A percentile compares a stretch with the other conserved stretches of the same genome.
Conservation (phyloP, 2,113 vertebrate genomes). For the Balaenoptera acutorostrata region DNA sequence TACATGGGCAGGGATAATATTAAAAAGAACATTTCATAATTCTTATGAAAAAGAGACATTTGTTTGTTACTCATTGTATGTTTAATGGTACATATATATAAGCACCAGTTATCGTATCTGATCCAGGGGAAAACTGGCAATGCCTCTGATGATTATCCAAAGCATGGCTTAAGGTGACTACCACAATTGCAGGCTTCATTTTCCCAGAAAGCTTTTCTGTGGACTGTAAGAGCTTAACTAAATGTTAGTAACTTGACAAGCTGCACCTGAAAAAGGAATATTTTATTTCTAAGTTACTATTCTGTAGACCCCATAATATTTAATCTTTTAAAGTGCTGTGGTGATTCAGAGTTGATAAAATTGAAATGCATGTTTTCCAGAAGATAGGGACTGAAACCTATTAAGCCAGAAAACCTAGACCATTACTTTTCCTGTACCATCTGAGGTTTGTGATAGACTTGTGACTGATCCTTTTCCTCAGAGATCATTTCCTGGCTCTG, state of each 20-base stretch:
- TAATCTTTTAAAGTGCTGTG: constrained; percentile 60
- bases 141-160: constrained; percentile 40
- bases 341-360: constrained; percentile 56
- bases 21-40: neutral
- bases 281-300: constrained; percentile 56
- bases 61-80: neutral
- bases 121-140: neutral
- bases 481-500: constrained; percentile 67
- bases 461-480: constrained; percentile 52
- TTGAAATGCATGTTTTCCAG: constrained; percentile 68
- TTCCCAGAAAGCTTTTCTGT: constrained; percentile 46
- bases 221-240: constrained; percentile 38
- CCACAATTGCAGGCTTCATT: constrained; percentile 35
- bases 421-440: constrained; percentile 62
- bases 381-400: constrained; percentile 42
- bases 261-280: constrained; percentile 7
- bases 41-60: neutral
- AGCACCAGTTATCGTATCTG: constrained; percentile 13
- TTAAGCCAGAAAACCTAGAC: constrained; percentile 62
- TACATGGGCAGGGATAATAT: neutral
- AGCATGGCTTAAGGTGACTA: constrained; percentile 37
- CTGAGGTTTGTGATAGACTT: constrained; percentile 59
- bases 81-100: neutral
- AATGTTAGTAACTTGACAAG: constrained; percentile 42
- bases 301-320: constrained; percentile 51